Percentiles rank a stretch among this genome's conserved stretches.
Evolutionary conservation across 2,888 invertebrate genomes (phyloP).

Genomic region (Aspidiotus rigidus): DNA sequence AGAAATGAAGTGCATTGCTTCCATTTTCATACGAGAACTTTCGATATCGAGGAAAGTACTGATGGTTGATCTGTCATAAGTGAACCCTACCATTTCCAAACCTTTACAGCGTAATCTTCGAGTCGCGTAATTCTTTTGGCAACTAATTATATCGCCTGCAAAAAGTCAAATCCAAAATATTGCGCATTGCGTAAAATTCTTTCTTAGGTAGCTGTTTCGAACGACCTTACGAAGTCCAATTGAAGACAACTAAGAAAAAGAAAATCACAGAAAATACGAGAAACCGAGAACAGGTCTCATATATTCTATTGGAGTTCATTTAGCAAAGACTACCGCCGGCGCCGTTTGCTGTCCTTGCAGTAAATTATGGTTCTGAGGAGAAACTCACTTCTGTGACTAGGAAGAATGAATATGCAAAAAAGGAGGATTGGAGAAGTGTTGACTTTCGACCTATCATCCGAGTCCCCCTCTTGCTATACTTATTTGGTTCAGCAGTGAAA

Average conservation of each 20-base stretch:
- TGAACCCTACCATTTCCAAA: conserved; percentile 23
- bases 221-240: no score
- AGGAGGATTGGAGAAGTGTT: no score
- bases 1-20: conserved; percentile 13
- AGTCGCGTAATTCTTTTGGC: conserved; percentile 13
- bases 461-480: no score
- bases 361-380: no score
- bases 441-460: no score
- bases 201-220: not conserved
- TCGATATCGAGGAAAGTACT: conserved; percentile 3
- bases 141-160: conserved; percentile 25
- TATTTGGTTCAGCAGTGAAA: no score
- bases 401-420: no score
- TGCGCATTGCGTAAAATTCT: not conserved
- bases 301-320: no score
- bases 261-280: not conserved
- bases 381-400: no score
- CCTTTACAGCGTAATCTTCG: conserved; percentile 24
- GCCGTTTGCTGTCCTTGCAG: no score
- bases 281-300: no score
- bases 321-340: no score
- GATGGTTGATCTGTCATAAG: not conserved
- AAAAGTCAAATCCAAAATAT: not conserved
- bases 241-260: not conserved
- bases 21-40: conserved; percentile 1